These are phyloP conservation scores for Synanthedon formicaeformis DNA, from an alignment of 2,888 invertebrate genomes.

Conservation along the genomic window DNA sequence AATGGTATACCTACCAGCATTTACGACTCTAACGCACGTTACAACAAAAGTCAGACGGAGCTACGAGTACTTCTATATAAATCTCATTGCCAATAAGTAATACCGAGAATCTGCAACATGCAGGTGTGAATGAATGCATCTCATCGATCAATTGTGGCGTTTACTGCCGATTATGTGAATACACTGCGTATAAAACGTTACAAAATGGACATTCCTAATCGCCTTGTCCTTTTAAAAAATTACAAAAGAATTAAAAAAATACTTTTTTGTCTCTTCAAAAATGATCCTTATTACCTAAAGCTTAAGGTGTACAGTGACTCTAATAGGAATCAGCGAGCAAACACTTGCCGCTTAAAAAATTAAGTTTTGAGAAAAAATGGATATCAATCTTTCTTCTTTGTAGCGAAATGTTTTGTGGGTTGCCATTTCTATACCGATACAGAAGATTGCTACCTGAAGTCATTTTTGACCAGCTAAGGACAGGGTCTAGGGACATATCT, in stretches of 20 bases:
- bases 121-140: constrained; percentile 37
- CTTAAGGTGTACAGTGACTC: too few species aligned
- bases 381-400: constrained; percentile 48
- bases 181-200: constrained; percentile 34
- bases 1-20: too few species aligned
- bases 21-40: too few species aligned
- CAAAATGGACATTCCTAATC: constrained; percentile 64
- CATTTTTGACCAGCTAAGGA: too few species aligned
- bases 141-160: constrained; percentile 61
- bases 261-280: neutral
- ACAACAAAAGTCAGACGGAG: too few species aligned
- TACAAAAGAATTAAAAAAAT: constrained; percentile 42
- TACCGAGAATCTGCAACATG: constrained; percentile 9
- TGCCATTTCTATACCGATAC: neutral
- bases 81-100: neutral
- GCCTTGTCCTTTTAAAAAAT: constrained; percentile 51
- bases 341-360: constrained; percentile 17
- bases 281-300: too few species aligned
- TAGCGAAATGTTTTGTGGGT: constrained; percentile 12
- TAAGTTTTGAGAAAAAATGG: constrained; percentile 25
- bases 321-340: too few species aligned
- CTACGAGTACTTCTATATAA: neutral
- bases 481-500: too few species aligned
- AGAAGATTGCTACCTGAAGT: too few species aligned
- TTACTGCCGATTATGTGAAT: constrained; percentile 35